phyloP scores from a whole-genome alignment of 2,797 vertebrate genomes.

The Oreochromis mossambicus region DNA sequence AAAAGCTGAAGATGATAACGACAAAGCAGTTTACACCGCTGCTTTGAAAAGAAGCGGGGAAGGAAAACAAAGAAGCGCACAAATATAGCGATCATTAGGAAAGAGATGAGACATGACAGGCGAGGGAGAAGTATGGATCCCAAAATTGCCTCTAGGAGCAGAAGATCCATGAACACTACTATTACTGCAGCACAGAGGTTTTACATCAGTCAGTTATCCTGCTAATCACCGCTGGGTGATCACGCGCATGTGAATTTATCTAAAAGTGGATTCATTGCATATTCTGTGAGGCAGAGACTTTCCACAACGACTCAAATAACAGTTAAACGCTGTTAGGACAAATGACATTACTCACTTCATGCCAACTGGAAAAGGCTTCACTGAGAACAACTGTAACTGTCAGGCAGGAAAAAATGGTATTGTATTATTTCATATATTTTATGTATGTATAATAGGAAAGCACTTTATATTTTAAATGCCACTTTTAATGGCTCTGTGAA shows the following conservation, averaged over 20 bases:
- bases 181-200: not conserved
- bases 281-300: not conserved
- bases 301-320: not conserved
- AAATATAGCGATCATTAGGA: not conserved
- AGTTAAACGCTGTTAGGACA: not conserved
- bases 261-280: not conserved
- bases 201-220: slow-evolving; percentile 11
- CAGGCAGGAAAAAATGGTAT: not conserved
- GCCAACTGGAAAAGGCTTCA: not conserved
- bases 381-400: not conserved
- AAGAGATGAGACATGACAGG: not conserved
- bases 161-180: slow-evolving; percentile 17
- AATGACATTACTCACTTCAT: not conserved
- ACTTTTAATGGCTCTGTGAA: not conserved
- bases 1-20: not conserved
- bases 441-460: not conserved
- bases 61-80: not conserved
- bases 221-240: not conserved
- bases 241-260: not conserved
- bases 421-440: not conserved
- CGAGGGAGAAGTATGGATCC: slow-evolving; percentile 3
- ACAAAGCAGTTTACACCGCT: not conserved
- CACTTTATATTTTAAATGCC: not conserved
- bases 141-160: not conserved
- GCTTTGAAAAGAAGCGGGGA: not conserved